Conservation (phyloP, 1,140 invertebrate species). For the Drosophila ogumai region DNA sequence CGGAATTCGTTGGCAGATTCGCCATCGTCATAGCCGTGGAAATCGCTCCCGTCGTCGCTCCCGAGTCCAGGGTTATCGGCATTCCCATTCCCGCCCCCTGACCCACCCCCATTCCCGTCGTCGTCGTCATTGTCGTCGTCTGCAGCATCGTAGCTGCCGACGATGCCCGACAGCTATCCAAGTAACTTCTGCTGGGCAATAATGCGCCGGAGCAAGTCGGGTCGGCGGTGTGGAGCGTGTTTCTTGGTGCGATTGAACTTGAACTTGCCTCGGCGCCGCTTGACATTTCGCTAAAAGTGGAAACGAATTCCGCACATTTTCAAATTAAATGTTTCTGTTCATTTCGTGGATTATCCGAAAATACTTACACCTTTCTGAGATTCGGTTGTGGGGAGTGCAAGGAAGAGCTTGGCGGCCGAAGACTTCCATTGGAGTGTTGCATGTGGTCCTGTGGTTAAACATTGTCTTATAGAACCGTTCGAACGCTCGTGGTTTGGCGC, state of each 20-base stretch:
- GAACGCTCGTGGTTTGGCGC: constrained; percentile 84
- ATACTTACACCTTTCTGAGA: constrained; percentile 79
- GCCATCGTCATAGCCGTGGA: constrained; percentile 78
- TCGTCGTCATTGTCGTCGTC: constrained; percentile 54
- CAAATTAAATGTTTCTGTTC: neutral
- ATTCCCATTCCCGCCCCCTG: constrained; percentile 33
- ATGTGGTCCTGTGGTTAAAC: constrained; percentile 85
- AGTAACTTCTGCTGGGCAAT: constrained; percentile 87
- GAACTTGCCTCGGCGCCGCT: constrained; percentile 91
- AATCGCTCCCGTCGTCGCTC: constrained; percentile 71
- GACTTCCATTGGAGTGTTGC: constrained; percentile 82
- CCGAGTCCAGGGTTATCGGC: constrained; percentile 54
- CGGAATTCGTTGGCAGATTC: constrained; percentile 68
- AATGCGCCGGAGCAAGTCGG: constrained; percentile 84
- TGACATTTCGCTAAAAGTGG: constrained; percentile 72
- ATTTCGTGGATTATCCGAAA: neutral
- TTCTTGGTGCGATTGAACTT: constrained; percentile 93
- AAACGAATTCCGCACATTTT: neutral
- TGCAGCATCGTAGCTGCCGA: constrained; percentile 84
- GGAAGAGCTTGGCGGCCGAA: constrained; percentile 83
- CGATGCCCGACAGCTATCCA: constrained; percentile 87
- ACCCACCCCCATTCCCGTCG: constrained; percentile 40
- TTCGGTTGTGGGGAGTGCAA: constrained; percentile 82
- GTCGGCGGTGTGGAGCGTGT: constrained; percentile 87
- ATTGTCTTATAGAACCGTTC: constrained; percentile 85